Evolutionary conservation across 1,140 invertebrate species (phyloP).

Genomic region (Parapsyche elsis): DNA sequence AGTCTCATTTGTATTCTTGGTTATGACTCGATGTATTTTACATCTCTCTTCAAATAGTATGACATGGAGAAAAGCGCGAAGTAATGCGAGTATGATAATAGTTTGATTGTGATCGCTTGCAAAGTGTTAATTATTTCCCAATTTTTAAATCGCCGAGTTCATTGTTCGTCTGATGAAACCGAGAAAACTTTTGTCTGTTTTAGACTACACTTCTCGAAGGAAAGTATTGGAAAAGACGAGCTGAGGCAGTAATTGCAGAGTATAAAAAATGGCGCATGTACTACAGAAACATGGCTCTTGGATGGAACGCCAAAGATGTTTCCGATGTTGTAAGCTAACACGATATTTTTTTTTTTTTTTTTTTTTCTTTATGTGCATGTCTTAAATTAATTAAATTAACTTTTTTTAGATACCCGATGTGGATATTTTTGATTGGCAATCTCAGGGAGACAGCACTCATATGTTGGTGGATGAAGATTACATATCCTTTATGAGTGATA

Average conservation of each 20-base stretch:
- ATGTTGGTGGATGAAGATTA: slow-evolving; percentile 90
- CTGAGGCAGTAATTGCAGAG: slow-evolving; percentile 96
- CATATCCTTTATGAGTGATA: slow-evolving; percentile 90
- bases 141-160: too few species aligned
- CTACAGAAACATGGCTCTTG: slow-evolving; percentile 86
- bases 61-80: too few species aligned
- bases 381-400: not conserved
- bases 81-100: too few species aligned
- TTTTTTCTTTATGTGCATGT: not conserved
- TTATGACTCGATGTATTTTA: too few species aligned
- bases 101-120: too few species aligned
- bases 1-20: too few species aligned
- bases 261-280: slow-evolving; percentile 99
- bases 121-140: too few species aligned
- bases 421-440: slow-evolving; percentile 81
- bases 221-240: slow-evolving; percentile 98
- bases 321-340: slow-evolving; percentile 76
- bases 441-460: slow-evolving; percentile 74
- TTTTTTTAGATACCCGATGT: slow-evolving; percentile 77
- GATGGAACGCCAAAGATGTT: slow-evolving; percentile 78
- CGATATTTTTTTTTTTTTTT: not conserved
- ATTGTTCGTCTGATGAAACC: too few species aligned
- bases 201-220: slow-evolving; percentile 95
- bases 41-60: too few species aligned
- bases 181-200: too few species aligned